phyloP scores from a whole-genome alignment of 2,888 invertebrate species.

The Calephelis perditalis region DNA sequence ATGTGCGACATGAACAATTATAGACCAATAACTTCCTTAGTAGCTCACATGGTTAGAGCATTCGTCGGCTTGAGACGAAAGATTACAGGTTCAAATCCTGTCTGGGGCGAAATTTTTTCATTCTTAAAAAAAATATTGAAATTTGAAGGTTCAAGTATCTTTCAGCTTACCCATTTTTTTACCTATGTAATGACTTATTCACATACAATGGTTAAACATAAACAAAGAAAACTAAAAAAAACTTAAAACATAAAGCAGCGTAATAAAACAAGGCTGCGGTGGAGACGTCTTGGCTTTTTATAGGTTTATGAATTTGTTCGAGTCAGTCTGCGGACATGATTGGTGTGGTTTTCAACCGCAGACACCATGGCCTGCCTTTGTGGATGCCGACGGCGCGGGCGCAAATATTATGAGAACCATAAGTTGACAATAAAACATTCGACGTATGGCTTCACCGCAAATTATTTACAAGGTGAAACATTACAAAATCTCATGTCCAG shows the following conservation, averaged over 20 bases:
- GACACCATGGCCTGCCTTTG: slow-evolving; percentile 32
- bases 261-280: slow-evolving; percentile 14
- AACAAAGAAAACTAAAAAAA: background rate
- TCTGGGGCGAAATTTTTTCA: no score
- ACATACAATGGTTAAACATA: no score
- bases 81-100: no score
- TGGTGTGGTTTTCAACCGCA: slow-evolving; percentile 45
- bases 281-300: slow-evolving; percentile 37
- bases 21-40: no score
- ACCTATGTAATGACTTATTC: no score
- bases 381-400: slow-evolving; percentile 36
- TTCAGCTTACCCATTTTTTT: no score
- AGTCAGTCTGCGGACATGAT: slow-evolving; percentile 32
- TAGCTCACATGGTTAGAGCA: no score
- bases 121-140: no score
- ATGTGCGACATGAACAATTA: no score
- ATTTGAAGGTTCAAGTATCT: no score
- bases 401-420: slow-evolving; percentile 46
- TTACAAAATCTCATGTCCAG: background rate
- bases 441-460: slow-evolving; percentile 34
- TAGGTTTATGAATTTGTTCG: slow-evolving; percentile 47
- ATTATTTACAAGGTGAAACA: slow-evolving; percentile 21
- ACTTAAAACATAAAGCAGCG: background rate
- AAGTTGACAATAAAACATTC: slow-evolving; percentile 33
- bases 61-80: no score